These are phyloP conservation scores for Todiramphus saurophagus DNA, from an alignment of 2,113 vertebrate genomes.

Conservation along the genomic window DNA sequence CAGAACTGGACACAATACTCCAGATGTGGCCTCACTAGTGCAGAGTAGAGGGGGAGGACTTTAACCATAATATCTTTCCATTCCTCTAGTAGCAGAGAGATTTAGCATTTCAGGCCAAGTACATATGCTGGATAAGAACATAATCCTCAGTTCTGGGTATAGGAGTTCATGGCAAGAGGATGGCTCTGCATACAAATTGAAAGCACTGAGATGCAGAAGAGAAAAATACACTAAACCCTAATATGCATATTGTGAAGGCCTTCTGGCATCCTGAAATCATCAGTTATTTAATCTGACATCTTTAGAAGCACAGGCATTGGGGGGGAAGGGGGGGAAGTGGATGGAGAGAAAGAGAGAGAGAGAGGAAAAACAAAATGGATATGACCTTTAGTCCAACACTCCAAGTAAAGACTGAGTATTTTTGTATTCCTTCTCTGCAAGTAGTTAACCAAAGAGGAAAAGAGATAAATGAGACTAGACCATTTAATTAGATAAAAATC, in stretches of 20 bases:
- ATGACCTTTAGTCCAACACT: neutral
- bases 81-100: conserved; percentile 43
- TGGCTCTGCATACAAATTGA: conserved; percentile 56
- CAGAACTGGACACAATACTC: too few species aligned
- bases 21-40: too few species aligned
- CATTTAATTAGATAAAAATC: neutral
- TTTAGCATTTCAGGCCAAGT: conserved; percentile 56
- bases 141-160: conserved; percentile 56
- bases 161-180: conserved; percentile 16
- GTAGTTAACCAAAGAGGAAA: neutral
- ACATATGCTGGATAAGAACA: conserved; percentile 62
- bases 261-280: conserved; percentile 20
- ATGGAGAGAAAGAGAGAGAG: neutral
- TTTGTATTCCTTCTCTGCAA: too few species aligned
- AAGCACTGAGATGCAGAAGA: neutral
- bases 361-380: neutral
- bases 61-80: conserved; percentile 26
- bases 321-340: neutral
- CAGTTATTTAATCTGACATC: conserved; percentile 26
- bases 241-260: conserved; percentile 28
- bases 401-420: neutral
- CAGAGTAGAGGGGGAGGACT: neutral
- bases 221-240: conserved; percentile 8
- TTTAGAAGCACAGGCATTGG: neutral
- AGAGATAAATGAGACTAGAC: neutral